Evolutionary conservation across 2,113 vertebrate species (phyloP).

Genomic region (Chaenocephalus aceratus): DNA sequence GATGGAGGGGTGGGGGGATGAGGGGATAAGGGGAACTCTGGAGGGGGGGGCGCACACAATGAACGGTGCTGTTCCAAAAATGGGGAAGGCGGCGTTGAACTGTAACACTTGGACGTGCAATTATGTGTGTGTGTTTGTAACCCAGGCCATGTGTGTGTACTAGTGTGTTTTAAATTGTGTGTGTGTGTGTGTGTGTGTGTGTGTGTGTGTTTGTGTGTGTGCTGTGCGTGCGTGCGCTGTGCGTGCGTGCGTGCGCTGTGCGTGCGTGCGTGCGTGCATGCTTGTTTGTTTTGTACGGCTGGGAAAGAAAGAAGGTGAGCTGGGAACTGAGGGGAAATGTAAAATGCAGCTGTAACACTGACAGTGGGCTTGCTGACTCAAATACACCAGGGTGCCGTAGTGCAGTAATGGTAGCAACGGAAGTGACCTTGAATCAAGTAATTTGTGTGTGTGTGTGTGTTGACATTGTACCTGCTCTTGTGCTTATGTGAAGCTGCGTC

Average conservation of each 20-base stretch:
- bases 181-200: background rate
- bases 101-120: slow-evolving; percentile 62
- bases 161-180: background rate
- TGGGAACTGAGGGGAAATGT: slow-evolving; percentile 55
- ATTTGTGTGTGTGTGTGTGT: slow-evolving; percentile 11
- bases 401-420: slow-evolving; percentile 60
- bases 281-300: background rate
- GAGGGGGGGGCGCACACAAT: slow-evolving; percentile 60
- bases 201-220: no score
- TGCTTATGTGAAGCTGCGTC: slow-evolving; percentile 78
- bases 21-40: slow-evolving; percentile 1
- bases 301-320: slow-evolving; percentile 35
- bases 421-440: slow-evolving; percentile 59
- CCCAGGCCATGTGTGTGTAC: no score
- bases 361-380: slow-evolving; percentile 70
- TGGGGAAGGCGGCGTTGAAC: slow-evolving; percentile 48
- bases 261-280: no score
- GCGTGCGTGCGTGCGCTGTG: no score
- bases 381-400: slow-evolving; percentile 61
- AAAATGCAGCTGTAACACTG: slow-evolving; percentile 72
- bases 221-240: no score
- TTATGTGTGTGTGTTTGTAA: slow-evolving; percentile 14
- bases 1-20: slow-evolving; percentile 12
- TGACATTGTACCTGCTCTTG: slow-evolving; percentile 73
- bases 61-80: slow-evolving; percentile 75